Base-by-base conservation (phyloP, 2,888 invertebrate species). In the Dynastes maya region DNA sequence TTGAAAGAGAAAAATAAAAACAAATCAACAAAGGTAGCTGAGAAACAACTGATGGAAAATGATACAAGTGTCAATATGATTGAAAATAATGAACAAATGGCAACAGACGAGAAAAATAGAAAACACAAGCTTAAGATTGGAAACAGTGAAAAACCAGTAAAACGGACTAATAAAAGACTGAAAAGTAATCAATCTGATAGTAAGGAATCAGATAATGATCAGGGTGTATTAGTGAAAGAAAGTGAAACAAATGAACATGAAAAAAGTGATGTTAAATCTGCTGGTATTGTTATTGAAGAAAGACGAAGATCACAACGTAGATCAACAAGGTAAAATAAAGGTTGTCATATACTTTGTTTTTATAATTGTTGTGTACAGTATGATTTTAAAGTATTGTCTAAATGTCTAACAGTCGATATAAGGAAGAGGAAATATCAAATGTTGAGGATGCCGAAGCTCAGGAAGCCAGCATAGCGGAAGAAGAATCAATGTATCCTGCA, bases 251-350 rank as follows among this genome's bases (percentile, higher is more conserved):
- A 64, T 51, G 68, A 76, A 1, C 8, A 55, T 29, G 77, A 55
- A 40, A 67, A 77, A 55, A 45, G n/a, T 55, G 61, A 64, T 16
- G 6, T 40, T 64, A 72, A 65, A 53, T 5, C 53, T 72, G 40
- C 13, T n/a, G 40, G 29, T 40, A 40, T 58, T 13, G 63, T 55
- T 53, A 61, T 71, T 22, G 76, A 79, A 45, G 79, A 71, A 40
- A 40, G 72, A 45, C 40, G 72, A 45, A 84, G 86, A 80, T 86
- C 86, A 68, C 82, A 84, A 76, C 83, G 86, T 79, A 82, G 84
- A 76, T 85, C 84, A 5, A 81, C 83, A 32, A 84, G 84, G 85
- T 86, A 80, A 71, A 55, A 32, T 76, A 22, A 45, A 8, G 9
- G 9, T 45, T 8, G 45, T 45, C 2, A 5, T n/a, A 53, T 16